Base-by-base conservation (phyloP, 2,113 vertebrate genomes). In the Pluvialis apricaria region DNA sequence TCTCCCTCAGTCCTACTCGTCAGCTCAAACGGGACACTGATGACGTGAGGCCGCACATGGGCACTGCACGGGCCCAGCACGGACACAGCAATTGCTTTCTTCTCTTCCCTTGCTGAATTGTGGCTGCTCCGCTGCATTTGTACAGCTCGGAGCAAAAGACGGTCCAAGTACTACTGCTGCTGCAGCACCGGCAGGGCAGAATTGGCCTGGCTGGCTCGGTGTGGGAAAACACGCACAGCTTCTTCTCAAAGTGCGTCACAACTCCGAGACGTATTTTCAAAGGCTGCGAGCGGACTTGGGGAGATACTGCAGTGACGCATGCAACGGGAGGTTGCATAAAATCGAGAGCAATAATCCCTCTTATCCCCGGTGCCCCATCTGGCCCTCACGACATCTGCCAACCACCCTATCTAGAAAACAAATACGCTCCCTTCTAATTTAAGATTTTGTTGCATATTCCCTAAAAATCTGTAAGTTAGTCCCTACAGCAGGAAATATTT, bases 301-400 rank as follows among this genome's bases (percentile, higher is more conserved):
- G 78, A 84, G 84, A 31, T 16, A 5, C 49, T 15, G 70, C 58
- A 54, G 49, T 72, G 87, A 90, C 73, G 25, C 47, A 13, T 2
- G 69, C n/a, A 15, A 16, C 2, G 4, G 71, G 52, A 64, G 40
- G 69, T 5, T 64, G 85, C 44, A 9, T 42, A 20, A 45, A 86
- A 68, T 4, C 5, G 5, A 52, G 49, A 86, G 58, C 69, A 58
- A 19, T 90, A 89, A 96, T 89, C 88, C 86, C 57, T 40, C 76
- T 92, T 40, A 93, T 93, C 69, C 77, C 76, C 60, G 45, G 68
- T 29, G 95, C 76, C 87, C 87, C 96, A 90, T 88, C 85, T 90
- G 94, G 88, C 66, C 75, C 54, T 58, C 9, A 0, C 60, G 5
- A 2, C 68, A 62, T 58, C 80, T 86, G 95, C 90, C 86, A 90